Conservation (phyloP, 2,888 invertebrate genomes). For the Drosophila pseudotakahashii region DNA sequence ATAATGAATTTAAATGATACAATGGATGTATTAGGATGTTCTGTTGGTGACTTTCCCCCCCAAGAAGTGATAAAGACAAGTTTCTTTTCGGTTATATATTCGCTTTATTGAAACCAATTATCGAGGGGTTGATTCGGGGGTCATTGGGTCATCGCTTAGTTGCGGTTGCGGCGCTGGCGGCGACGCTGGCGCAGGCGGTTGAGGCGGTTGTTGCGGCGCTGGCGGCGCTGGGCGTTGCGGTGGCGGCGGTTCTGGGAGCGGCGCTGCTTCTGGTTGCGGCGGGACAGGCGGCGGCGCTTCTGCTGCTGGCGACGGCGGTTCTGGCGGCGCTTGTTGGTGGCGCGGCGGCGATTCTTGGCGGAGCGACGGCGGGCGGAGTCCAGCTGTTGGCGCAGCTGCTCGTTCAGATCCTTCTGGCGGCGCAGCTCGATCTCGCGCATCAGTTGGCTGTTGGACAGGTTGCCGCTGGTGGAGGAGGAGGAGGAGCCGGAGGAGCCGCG, state of each 20-base stretch:
- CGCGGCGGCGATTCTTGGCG: constrained; percentile 11
- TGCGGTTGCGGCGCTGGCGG: constrained; percentile 3
- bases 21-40: neutral
- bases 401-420: constrained; percentile 53
- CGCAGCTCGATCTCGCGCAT: constrained; percentile 52
- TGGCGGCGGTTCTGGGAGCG: constrained; percentile 17
- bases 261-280: constrained; percentile 5
- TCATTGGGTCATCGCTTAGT: constrained; percentile 9
- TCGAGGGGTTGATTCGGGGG: neutral
- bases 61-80: neutral
- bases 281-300: constrained; percentile 2
- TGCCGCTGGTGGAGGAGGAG: neutral
- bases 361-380: neutral
- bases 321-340: constrained; percentile 3
- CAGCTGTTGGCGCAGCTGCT: constrained; percentile 47
- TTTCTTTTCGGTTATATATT: neutral
- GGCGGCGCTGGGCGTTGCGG: neutral
- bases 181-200: constrained; percentile 28
- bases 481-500: constrained; percentile 3
- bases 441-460: constrained; percentile 5
- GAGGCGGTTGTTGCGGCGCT: neutral
- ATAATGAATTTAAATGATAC: neutral
- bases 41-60: too few species aligned
- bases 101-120: constrained; percentile 26
- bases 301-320: constrained; percentile 1